Conservation (phyloP, 2,113 vertebrate genomes). For the human (Homo sapiens) region DNA sequence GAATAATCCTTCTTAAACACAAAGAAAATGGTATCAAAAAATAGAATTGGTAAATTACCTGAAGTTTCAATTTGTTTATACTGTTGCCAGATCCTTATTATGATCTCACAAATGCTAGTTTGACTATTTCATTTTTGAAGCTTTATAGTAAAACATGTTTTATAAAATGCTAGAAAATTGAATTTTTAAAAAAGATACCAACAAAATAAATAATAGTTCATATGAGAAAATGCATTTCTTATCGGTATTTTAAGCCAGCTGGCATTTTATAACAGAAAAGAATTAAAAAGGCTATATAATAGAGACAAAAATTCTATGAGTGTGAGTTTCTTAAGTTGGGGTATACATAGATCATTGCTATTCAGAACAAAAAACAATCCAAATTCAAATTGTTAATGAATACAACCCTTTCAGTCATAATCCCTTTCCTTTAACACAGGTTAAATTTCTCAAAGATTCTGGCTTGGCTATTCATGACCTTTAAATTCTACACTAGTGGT, state of each 20-base stretch:
- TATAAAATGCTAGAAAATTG: slow-evolving; percentile 42
- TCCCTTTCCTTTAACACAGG: background rate
- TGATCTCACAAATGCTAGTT: slow-evolving; percentile 11
- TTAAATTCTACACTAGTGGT: background rate
- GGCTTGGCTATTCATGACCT: background rate
- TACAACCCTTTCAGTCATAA: background rate
- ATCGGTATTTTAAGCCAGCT: background rate
- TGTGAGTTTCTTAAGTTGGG: background rate
- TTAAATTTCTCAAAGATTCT: background rate
- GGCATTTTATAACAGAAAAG: background rate
- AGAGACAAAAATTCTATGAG: background rate
- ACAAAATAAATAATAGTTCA: background rate
- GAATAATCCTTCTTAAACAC: slow-evolving; percentile 53
- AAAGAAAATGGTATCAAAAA: slow-evolving; percentile 6
- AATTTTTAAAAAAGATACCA: background rate
- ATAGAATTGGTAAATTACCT: background rate
- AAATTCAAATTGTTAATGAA: slow-evolving; percentile 27
- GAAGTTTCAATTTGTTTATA: slow-evolving; percentile 44
- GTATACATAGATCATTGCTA: background rate
- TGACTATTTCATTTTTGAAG: slow-evolving; percentile 10
- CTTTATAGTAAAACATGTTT: background rate
- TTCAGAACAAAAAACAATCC: background rate
- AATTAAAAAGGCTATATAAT: background rate
- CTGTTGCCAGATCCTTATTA: slow-evolving; percentile 9
- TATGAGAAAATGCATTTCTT: slow-evolving; percentile 8